These are phyloP conservation scores for Trichonephila clavata DNA, from an alignment of 1,140 invertebrate species.

Conservation along the genomic window DNA sequence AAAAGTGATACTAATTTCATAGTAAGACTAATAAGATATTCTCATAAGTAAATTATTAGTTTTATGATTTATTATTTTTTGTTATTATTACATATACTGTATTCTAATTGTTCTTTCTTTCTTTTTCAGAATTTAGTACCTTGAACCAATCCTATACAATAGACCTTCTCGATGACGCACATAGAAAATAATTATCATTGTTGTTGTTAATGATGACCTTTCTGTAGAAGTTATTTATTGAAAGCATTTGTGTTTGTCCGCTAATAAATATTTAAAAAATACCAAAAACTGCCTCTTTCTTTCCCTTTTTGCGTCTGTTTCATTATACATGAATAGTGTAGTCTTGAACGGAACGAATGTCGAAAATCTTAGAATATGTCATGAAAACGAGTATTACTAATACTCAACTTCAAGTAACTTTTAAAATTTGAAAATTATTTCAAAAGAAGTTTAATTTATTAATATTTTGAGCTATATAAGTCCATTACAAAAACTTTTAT, in stretches of 20 bases:
- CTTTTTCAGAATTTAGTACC: conserved; percentile 26
- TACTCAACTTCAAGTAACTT: too few species aligned
- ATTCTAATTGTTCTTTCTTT: not conserved
- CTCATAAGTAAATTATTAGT: not conserved
- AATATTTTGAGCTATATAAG: too few species aligned
- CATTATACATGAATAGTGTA: not conserved
- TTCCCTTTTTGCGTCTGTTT: not conserved
- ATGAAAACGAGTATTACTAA: too few species aligned
- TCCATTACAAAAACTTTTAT: too few species aligned
- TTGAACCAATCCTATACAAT: conserved; percentile 20
- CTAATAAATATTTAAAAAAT: conserved; percentile 38
- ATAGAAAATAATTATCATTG: not conserved
- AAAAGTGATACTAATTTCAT: too few species aligned
- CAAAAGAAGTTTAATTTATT: too few species aligned
- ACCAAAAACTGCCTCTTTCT: not conserved
- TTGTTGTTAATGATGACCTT: conserved; percentile 27
- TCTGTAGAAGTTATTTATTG: conserved; percentile 50
- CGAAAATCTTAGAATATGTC: too few species aligned
- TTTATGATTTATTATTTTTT: not conserved
- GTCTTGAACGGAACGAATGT: too few species aligned
- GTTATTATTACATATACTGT: not conserved
- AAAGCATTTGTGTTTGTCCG: conserved; percentile 62
- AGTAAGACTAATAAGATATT: too few species aligned
- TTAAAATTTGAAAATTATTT: too few species aligned
- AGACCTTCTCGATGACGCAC: conserved; percentile 53